Evolutionary conservation across 2,797 vertebrate genomes (phyloP).

Genomic region (Pangasius mekongensis): DNA sequence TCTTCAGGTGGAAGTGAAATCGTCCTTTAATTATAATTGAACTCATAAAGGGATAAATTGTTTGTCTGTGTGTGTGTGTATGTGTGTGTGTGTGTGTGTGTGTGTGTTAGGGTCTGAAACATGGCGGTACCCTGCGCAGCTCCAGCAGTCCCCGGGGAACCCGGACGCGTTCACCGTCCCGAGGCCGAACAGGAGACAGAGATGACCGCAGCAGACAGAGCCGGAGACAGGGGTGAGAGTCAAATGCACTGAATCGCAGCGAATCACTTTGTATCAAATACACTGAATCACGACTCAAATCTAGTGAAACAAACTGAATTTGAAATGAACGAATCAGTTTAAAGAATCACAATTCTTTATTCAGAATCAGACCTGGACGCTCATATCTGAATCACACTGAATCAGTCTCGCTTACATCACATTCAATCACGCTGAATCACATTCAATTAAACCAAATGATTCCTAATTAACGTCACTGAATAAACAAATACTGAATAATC

Average conservation of each 20-base stretch:
- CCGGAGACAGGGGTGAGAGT: slow-evolving; percentile 82
- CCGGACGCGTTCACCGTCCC: slow-evolving; percentile 86
- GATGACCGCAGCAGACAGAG: slow-evolving; percentile 85
- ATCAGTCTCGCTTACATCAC: neutral
- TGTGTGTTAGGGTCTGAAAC: slow-evolving; percentile 79
- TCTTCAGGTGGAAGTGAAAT: neutral
- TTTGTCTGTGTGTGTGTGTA: neutral
- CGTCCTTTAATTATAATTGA: neutral
- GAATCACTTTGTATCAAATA: neutral
- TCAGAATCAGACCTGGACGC: neutral
- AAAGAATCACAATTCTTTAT: neutral
- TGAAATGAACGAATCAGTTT: neutral
- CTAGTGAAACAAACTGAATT: neutral
- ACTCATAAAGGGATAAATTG: neutral
- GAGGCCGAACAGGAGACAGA: slow-evolving; percentile 84
- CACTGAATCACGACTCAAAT: neutral
- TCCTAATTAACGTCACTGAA: neutral
- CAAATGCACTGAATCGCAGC: slow-evolving; percentile 5
- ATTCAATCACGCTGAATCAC: neutral
- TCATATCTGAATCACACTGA: neutral
- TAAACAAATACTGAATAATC: too few species aligned
- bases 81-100: slow-evolving; percentile 17
- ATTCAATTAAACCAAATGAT: neutral
- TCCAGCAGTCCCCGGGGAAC: slow-evolving; percentile 91
- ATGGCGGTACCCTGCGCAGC: slow-evolving; percentile 87